Conservation (phyloP, 2,888 invertebrate genomes). For the Entomobrya multifasciata region DNA sequence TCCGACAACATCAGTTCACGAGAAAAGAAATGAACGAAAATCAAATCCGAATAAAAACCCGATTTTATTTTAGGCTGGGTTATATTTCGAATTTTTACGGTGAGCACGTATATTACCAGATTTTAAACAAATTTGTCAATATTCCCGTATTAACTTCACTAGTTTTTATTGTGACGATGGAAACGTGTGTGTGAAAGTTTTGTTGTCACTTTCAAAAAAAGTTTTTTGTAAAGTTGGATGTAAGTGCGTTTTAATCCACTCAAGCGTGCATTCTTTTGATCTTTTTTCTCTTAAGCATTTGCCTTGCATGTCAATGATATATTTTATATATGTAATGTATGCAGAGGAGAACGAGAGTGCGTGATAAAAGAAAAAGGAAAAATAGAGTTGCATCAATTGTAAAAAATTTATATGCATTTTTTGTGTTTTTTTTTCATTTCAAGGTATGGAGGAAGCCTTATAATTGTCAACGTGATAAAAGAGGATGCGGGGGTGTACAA, state of each 20-base stretch:
- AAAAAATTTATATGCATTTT: conserved; percentile 9
- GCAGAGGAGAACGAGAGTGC: background rate
- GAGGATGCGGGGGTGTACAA: conserved; percentile 91
- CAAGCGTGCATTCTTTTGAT: conserved; percentile 12
- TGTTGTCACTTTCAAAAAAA: background rate
- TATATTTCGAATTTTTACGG: no score
- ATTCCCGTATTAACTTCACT: no score
- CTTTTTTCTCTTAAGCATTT: background rate
- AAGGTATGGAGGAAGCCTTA: conserved; percentile 85
- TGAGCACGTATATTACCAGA: no score
- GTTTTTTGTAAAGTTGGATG: background rate
- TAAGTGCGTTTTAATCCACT: background rate
- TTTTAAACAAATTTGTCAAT: no score
- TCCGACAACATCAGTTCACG: no score
- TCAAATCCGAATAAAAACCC: no score
- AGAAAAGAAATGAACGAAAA: no score
- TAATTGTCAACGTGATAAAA: conserved; percentile 87
- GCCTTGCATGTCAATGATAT: background rate
- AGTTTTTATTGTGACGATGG: background rate
- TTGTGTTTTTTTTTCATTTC: background rate
- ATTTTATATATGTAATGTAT: background rate
- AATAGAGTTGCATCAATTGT: no score
- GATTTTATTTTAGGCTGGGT: no score
- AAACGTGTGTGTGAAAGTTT: background rate
- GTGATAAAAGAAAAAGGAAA: background rate